Evolutionary conservation across 2,888 invertebrate genomes (phyloP).

Genomic region (Lampropteryx suffumata): DNA sequence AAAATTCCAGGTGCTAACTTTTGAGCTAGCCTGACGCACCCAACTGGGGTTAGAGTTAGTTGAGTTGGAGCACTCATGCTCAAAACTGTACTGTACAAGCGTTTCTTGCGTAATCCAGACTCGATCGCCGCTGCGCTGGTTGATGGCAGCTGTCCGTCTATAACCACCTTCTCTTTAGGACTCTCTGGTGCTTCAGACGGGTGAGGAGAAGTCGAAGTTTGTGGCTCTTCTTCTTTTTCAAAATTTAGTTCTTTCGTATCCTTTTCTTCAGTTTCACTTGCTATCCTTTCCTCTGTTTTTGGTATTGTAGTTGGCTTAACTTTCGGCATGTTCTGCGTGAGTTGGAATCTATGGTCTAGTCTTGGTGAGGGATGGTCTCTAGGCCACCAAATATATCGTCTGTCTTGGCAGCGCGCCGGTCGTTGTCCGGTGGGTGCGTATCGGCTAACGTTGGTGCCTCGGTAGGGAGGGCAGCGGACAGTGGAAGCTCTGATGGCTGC

Average conservation of each 20-base stretch:
- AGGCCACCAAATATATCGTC: conserved; percentile 69
- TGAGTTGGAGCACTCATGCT: conserved; percentile 71
- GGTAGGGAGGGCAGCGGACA: conserved; percentile 64
- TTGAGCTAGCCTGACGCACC: conserved; percentile 63
- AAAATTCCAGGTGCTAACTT: conserved; percentile 69
- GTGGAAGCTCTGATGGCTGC: conserved; percentile 65
- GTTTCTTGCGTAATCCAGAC: conserved; percentile 61
- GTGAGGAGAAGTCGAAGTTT: conserved; percentile 37
- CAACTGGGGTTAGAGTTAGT: conserved; percentile 53
- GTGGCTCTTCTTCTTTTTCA: conserved; percentile 31
- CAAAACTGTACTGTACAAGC: conserved; percentile 80
- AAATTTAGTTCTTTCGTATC: conserved; percentile 34
- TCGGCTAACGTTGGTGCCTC: conserved; percentile 70
- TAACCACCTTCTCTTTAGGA: conserved; percentile 45
- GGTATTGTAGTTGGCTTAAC: conserved; percentile 31
- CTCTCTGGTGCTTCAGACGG: conserved; percentile 42
- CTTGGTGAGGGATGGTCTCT: conserved; percentile 58
- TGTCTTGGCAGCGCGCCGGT: conserved; percentile 59
- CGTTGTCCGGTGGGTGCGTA: conserved; percentile 70
- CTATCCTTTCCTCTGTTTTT: conserved; percentile 27
- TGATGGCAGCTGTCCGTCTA: conserved; percentile 59
- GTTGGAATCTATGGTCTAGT: conserved; percentile 54
- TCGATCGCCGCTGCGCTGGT: conserved; percentile 63
- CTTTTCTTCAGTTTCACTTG: conserved; percentile 36
- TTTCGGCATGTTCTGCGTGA: conserved; percentile 43